Conservation (phyloP, 2,888 invertebrate species). For the Willowsia nigromaculata region DNA sequence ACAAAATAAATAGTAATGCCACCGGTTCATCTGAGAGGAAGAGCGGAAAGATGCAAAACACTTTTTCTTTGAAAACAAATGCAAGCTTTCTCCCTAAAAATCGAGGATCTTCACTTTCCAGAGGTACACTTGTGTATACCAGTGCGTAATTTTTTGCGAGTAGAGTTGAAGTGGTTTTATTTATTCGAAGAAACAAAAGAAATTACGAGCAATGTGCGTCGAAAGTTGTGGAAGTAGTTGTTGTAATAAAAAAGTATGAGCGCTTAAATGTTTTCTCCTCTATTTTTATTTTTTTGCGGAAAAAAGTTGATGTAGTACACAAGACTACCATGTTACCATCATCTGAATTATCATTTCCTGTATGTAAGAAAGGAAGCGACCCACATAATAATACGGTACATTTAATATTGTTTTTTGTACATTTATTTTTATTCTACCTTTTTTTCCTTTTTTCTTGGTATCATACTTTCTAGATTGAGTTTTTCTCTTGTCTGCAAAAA, state of each 20-base stretch:
- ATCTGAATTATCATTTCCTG: slow-evolving; percentile 16
- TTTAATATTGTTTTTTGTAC: background rate
- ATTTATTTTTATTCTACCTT: background rate
- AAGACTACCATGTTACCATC: slow-evolving; percentile 3
- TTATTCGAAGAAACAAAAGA: slow-evolving; percentile 35
- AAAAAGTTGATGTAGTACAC: slow-evolving; percentile 15
- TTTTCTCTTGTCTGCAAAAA: background rate
- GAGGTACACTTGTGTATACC: background rate
- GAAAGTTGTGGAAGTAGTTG: slow-evolving; percentile 17
- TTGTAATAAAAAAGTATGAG: slow-evolving; percentile 16
- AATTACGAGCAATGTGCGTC: slow-evolving; percentile 38
- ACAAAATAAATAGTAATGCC: slow-evolving; percentile 18
- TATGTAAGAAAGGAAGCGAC: background rate
- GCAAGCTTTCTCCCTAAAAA: background rate
- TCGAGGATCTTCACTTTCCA: too few species aligned
- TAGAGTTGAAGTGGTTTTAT: background rate
- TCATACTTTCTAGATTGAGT: background rate
- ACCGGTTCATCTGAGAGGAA: background rate
- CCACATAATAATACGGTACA: background rate
- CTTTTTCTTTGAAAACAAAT: background rate
- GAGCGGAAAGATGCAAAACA: background rate
- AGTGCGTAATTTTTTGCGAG: background rate
- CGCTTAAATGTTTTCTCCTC: background rate
- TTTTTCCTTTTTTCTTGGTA: background rate
- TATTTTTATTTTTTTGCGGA: background rate